Base-by-base conservation (phyloP, 2,113 vertebrate species). In the Columba livia region DNA sequence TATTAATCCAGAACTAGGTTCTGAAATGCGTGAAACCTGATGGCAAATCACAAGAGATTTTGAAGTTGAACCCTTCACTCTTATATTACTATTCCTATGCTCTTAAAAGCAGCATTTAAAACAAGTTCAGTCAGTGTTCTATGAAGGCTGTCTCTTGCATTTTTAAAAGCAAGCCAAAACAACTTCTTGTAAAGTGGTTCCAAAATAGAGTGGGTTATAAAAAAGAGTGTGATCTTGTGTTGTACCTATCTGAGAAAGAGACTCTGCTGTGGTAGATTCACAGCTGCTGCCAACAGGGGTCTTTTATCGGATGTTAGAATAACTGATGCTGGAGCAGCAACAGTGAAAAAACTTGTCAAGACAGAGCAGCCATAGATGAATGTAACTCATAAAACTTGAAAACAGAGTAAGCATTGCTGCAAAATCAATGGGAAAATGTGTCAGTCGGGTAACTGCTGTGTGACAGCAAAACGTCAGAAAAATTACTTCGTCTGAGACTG, bases 391-490 rank as follows among this genome's bases (percentile, higher is more conserved):
- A 74, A 87, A 89, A 88, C 29, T 48, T 60, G 51, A 80, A 90
- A 90, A 80, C 29, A 70, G 80, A 94, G 26, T 69, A 73, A 82
- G 54, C 31, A 50, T 62, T 84, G 36, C 51, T 69, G 38, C 38
- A 92, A 85, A 86, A 85, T 51, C 12, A 74, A 48, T 13, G 29
- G 47, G 36, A 80, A 73, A 84, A 71, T 12, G 7, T 56, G 14
- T 83, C 75, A 78, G 58, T 70, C 0, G 3, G 24, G 15, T 73
- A 92, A 66, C 29, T 84, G 47, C 20, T 85, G 13, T 21, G 14
- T 48, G 34, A 48, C 61, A 94, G n/a, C 16, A 79, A 96, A 89
- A 91, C 32, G 26, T 67, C 42, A 87, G 77, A 78, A 91, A 87
- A 78, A 44, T 26, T 70, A 13, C 15, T 89, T 42, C 71, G 42